Evolutionary conservation across 2,888 invertebrate species (phyloP).

Genomic region (Argyresthia albistria): DNA sequence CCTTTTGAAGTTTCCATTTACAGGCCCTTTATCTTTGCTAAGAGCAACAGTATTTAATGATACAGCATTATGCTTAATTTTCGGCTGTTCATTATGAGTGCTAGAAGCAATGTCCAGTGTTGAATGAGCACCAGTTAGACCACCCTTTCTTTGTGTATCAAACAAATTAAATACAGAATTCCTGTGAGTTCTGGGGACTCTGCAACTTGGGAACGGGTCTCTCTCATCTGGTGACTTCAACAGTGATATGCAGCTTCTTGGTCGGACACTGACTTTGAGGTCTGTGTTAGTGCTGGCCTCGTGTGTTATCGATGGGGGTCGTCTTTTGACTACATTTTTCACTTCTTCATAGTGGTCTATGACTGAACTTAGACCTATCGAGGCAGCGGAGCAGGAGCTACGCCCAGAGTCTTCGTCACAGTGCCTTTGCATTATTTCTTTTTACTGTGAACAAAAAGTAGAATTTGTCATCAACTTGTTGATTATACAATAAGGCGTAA

Average conservation of each 20-base stretch:
- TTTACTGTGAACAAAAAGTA: conserved; percentile 25
- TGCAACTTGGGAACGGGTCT: conserved; percentile 60
- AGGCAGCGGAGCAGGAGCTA: conserved; percentile 62
- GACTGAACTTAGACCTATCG: conserved; percentile 42
- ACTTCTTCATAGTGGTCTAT: conserved; percentile 30
- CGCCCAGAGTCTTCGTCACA: conserved; percentile 64
- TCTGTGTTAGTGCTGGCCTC: conserved; percentile 66
- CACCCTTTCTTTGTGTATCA: conserved; percentile 46
- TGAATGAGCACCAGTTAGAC: conserved; percentile 58
- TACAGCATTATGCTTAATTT: conserved; percentile 33
- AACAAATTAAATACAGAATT: conserved; percentile 47
- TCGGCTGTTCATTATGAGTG: conserved; percentile 50
- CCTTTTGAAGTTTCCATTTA: conserved; percentile 43
- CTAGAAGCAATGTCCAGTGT: conserved; percentile 58
- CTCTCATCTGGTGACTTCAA: conserved; percentile 62
- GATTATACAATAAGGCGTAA: background rate
- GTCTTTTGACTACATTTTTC: conserved; percentile 20
- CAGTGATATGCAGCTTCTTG: conserved; percentile 43
- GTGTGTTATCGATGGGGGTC: conserved; percentile 33
- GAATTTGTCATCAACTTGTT: background rate
- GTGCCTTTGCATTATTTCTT: conserved; percentile 35
- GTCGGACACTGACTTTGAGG: conserved; percentile 55
- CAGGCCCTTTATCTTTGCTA: conserved; percentile 21
- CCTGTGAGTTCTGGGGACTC: conserved; percentile 34
- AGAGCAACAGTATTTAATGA: conserved; percentile 39